phyloP scores from a whole-genome alignment of 2,888 invertebrate species.

The Monoplex corrugatus region DNA sequence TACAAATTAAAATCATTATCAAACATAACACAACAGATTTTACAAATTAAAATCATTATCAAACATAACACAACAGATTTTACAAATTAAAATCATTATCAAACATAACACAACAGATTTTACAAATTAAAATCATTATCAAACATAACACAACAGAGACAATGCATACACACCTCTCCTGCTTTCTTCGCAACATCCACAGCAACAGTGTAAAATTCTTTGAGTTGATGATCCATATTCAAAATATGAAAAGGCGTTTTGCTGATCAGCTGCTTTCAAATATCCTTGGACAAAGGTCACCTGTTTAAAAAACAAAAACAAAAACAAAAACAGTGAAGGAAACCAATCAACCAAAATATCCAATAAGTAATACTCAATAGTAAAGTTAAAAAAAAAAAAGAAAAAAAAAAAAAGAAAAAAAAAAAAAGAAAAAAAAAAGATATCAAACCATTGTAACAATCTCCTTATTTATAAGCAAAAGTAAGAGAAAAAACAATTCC shows the following conservation, averaged over 20 bases:
- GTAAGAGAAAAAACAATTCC: too few species aligned
- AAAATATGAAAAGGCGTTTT: slow-evolving; percentile 51
- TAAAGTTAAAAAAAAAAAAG: not conserved
- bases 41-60: not conserved
- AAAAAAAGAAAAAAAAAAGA: too few species aligned
- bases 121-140: not conserved
- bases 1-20: too few species aligned
- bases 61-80: slow-evolving; percentile 1
- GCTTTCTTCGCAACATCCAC: slow-evolving; percentile 65
- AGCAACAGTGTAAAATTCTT: slow-evolving; percentile 66
- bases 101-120: not conserved
- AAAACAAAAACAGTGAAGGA: too few species aligned
- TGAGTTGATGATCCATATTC: slow-evolving; percentile 61
- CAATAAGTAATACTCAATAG: too few species aligned
- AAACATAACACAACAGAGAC: not conserved
- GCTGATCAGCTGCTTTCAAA: not conserved
- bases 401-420: not conserved
- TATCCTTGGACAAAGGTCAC: not conserved
- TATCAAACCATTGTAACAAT: too few species aligned
- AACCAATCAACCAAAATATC: too few species aligned
- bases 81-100: not conserved
- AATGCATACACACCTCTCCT: slow-evolving; percentile 64
- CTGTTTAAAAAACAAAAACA: not conserved
- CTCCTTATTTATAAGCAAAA: too few species aligned
- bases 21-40: not conserved